These are phyloP conservation scores for Cossypha polioptera DNA, from an alignment of 2,797 vertebrate genomes.

Conservation along the genomic window DNA sequence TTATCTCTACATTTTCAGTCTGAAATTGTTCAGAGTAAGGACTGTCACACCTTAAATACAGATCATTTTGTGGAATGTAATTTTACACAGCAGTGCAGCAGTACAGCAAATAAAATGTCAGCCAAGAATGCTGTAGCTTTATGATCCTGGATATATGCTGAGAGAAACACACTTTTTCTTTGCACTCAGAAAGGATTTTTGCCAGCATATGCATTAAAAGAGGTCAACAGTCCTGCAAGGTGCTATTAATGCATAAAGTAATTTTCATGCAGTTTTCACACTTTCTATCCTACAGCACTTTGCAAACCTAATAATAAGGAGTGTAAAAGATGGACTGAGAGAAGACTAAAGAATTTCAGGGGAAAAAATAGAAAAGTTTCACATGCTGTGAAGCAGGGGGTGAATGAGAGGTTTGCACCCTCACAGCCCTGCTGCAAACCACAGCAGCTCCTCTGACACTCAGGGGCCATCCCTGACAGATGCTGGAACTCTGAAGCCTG, in stretches of 20 bases:
- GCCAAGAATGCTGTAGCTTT: neutral
- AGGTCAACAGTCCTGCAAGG: neutral
- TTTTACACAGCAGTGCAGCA: neutral
- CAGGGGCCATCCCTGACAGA: too few relatives aligned
- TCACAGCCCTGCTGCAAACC: neutral
- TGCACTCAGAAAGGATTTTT: neutral
- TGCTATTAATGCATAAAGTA: neutral
- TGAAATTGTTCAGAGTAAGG: constrained; percentile 1
- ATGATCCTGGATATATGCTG: neutral
- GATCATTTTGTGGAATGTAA: neutral
- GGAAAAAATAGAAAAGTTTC: fast-evolving
- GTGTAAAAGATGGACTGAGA: neutral
- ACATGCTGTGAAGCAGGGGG: neutral
- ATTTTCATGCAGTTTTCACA: neutral
- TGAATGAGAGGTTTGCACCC: neutral
- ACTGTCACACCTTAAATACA: constrained; percentile 33
- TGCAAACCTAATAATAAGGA: neutral
- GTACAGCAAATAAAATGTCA: neutral
- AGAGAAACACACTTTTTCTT: neutral
- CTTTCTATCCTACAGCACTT: neutral
- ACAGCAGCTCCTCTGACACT: neutral
- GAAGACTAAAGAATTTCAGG: neutral
- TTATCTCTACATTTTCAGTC: neutral
- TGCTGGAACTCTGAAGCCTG: too few relatives aligned
- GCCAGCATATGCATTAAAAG: neutral